Base-by-base conservation (phyloP, 2,113 vertebrate genomes). In the Dissostichus mawsoni region DNA sequence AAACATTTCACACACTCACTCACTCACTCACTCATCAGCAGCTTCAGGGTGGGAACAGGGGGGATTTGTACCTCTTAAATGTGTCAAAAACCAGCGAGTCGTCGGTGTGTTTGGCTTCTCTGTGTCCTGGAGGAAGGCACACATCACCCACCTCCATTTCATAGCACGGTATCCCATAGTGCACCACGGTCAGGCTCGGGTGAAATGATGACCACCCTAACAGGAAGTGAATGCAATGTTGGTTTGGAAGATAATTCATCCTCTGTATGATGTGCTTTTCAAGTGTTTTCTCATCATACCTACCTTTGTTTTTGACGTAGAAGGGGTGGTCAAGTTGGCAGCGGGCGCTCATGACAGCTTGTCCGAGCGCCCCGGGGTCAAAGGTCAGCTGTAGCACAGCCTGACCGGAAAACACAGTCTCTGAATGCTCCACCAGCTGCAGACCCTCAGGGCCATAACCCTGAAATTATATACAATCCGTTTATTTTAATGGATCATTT, bases 181-280 rank as follows among this genome's bases (percentile, higher is more conserved):
- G 97, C 90, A 99, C 97, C 94, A 99, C 98, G 53, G 98, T 99
- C 92, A 99, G 92, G 94, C 98, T 99, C 44, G 98, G 98, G 91
- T 98, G 97, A 94, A 99, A 99, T 47, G 98, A 99, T 13, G 97
- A 98, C 98, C 98, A 99, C 71, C 98, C 98, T 99, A 84, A 23
- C 4, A 55, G 63, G 74, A 41, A 59, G 17, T 58, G 33, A 16
- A 12, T 6, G 6, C 11, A 0, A 44, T 16, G 29, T 12, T 2
- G 41, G 5, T 29, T 61, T 18, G 10, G 6, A 3, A 13, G 1
- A 18, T 16, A 9, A 3, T 11, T 4, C 10, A 2, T 41, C 36
- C 36, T 41, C 36, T 41, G 5, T 41, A 5, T 41, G 36, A 41
- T 41, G 36, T 7, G 4, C 2, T 20, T 5, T 2, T 2, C 7